Evolutionary conservation across 2,113 vertebrate species (phyloP).

Genomic region (Eleginops maclovinus): DNA sequence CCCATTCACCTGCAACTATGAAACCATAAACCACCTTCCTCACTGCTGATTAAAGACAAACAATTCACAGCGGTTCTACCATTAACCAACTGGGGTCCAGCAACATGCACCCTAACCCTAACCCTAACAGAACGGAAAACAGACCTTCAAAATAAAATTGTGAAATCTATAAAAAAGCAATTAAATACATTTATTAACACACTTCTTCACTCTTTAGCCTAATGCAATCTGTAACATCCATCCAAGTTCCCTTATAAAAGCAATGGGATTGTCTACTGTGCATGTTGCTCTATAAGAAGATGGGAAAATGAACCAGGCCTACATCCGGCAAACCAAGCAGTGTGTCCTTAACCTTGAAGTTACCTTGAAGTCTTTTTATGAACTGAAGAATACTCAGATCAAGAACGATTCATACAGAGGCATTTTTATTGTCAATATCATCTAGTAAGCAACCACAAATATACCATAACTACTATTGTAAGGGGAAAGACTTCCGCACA

Average conservation of each 20-base stretch:
- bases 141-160: background rate
- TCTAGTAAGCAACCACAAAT: too few species aligned
- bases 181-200: background rate
- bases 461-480: too few species aligned
- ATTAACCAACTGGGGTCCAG: background rate
- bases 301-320: background rate
- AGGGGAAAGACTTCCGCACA: too few species aligned
- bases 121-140: background rate
- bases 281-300: background rate
- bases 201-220: too few species aligned
- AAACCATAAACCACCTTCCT: slow-evolving; percentile 38
- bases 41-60: slow-evolving; percentile 29
- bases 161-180: background rate
- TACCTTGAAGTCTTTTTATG: background rate
- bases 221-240: background rate
- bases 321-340: background rate
- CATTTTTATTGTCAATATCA: background rate
- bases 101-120: background rate
- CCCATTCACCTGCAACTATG: slow-evolving; percentile 26
- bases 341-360: background rate
- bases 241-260: background rate
- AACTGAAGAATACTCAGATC: background rate
- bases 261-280: background rate
- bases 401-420: background rate
- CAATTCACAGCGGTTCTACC: background rate